Conservation (phyloP, 2,113 vertebrate genomes). For the Pangasianodon gigas region DNA sequence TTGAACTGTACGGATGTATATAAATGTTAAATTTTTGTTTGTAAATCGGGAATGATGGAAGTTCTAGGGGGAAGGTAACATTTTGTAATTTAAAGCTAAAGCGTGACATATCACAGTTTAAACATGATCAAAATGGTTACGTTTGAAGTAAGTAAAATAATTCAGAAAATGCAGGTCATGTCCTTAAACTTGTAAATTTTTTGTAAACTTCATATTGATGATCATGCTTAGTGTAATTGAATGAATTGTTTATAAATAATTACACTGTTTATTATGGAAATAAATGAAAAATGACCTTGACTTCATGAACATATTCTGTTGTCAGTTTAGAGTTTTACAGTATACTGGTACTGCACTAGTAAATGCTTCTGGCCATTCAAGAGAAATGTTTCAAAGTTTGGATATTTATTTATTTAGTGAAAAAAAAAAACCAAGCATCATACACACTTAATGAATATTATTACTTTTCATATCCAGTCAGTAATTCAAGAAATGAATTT, state of each 20-base stretch:
- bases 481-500: background rate
- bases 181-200: constrained; percentile 97
- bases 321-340: background rate
- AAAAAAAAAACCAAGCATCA: background rate
- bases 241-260: constrained; percentile 99
- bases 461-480: background rate
- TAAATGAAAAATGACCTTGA: constrained; percentile 79
- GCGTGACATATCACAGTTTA: constrained; percentile 82
- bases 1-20: constrained; percentile 80
- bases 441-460: background rate
- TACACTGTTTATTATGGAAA: constrained; percentile 98
- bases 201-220: constrained; percentile 91
- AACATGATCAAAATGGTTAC: constrained; percentile 53
- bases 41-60: constrained; percentile 79
- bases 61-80: constrained; percentile 76
- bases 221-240: constrained; percentile 97
- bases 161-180: constrained; percentile 78
- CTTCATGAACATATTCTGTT: background rate
- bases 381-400: background rate
- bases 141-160: constrained; percentile 62
- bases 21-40: constrained; percentile 77
- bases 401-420: constrained; percentile 33
- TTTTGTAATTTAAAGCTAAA: constrained; percentile 82
- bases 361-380: background rate
- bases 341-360: background rate